phyloP scores from a whole-genome alignment of 2,797 vertebrate genomes.

The Anabacerthia variegaticeps region DNA sequence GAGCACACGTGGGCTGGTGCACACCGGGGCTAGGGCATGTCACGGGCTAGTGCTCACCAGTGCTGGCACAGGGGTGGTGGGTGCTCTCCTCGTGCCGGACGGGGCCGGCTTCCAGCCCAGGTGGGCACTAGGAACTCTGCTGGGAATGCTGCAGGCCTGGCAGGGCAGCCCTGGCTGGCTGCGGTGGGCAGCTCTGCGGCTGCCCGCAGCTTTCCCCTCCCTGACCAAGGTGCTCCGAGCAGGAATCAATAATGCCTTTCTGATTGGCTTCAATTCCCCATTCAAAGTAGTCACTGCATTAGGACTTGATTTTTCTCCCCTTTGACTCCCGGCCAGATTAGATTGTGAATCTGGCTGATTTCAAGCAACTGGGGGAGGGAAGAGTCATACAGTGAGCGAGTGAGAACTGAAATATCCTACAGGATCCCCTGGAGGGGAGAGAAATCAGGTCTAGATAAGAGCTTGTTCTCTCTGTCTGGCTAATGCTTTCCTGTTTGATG shows the following conservation, averaged over 20 bases:
- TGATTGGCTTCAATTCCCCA: slow-evolving; percentile 53
- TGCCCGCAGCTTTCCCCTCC: not conserved
- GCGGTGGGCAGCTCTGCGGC: slow-evolving; percentile 23
- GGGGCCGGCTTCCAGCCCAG: not conserved
- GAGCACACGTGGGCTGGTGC: not conserved
- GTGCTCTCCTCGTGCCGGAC: accelerated
- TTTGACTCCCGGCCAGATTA: slow-evolving; percentile 63
- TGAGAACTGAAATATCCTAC: slow-evolving; percentile 54
- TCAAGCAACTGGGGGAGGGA: slow-evolving; percentile 42
- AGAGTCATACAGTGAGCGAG: not conserved
- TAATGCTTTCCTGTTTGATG: slow-evolving; percentile 52
- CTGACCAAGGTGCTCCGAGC: not conserved
- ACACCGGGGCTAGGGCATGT: accelerated
- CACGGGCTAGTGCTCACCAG: not conserved
- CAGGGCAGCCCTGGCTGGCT: not conserved
- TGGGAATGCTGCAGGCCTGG: slow-evolving; percentile 24
- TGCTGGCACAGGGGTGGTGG: not conserved
- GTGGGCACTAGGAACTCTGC: not conserved
- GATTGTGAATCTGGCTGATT: slow-evolving; percentile 67
- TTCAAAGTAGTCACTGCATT: slow-evolving; percentile 43
- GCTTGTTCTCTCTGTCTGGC: slow-evolving; percentile 47
- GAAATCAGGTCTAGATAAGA: slow-evolving; percentile 62
- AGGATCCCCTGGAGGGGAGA: slow-evolving; percentile 60
- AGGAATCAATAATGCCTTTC: slow-evolving; percentile 34
- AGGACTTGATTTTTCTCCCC: slow-evolving; percentile 54